Conservation (phyloP, 2,888 invertebrate species). For the Teleiodes luculella region DNA sequence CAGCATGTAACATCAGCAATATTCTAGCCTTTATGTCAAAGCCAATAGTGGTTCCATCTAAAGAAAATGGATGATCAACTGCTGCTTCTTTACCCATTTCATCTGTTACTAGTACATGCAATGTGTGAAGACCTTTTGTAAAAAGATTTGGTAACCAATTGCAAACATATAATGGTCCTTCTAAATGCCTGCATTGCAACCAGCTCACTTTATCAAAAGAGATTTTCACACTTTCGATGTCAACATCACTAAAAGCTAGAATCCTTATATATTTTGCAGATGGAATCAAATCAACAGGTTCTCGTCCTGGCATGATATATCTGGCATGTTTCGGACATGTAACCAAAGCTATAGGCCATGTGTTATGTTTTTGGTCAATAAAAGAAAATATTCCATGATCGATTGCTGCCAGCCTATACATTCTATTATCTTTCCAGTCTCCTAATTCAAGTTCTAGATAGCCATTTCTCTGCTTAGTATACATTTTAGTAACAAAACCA, state of each 20-base stretch:
- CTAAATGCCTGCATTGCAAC: slow-evolving; percentile 78
- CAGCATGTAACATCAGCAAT: slow-evolving; percentile 87
- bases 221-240: slow-evolving; percentile 82
- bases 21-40: slow-evolving; percentile 84
- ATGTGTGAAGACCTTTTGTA: slow-evolving; percentile 81
- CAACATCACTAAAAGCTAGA: slow-evolving; percentile 85
- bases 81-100: slow-evolving; percentile 73
- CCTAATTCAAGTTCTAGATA: slow-evolving; percentile 92
- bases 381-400: slow-evolving; percentile 94
- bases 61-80: slow-evolving; percentile 85
- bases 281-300: slow-evolving; percentile 82
- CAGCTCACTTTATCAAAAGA: slow-evolving; percentile 82
- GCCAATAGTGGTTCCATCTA: slow-evolving; percentile 83
- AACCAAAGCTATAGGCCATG: slow-evolving; percentile 90
- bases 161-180: slow-evolving; percentile 85
- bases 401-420: slow-evolving; percentile 90
- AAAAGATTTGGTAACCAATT: slow-evolving; percentile 86
- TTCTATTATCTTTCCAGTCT: slow-evolving; percentile 94
- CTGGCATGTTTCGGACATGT: slow-evolving; percentile 94
- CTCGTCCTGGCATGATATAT: slow-evolving; percentile 84
- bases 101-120: slow-evolving; percentile 81
- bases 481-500: slow-evolving; percentile 89
- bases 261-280: slow-evolving; percentile 90
- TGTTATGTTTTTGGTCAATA: slow-evolving; percentile 84
- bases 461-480: slow-evolving; percentile 89